Conservation (phyloP, 2,797 vertebrate genomes). For the Champsocephalus esox region DNA sequence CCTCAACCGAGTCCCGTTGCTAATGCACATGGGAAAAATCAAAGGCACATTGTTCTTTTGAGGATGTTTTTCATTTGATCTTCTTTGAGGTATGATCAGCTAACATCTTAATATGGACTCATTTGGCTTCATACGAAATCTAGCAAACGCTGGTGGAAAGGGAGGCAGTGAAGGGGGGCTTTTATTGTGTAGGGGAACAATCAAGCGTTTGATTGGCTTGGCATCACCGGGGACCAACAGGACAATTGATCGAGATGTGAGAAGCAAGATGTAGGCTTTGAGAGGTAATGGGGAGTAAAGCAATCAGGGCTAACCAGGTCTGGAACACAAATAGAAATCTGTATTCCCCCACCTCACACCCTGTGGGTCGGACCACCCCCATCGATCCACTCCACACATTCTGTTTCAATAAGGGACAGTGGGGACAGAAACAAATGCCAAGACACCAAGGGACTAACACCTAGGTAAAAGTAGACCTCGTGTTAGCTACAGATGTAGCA, state of each 20-base stretch:
- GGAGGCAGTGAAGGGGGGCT: not conserved
- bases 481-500: not conserved
- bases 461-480: not conserved
- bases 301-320: conserved; percentile 57
- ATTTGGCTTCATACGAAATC: not conserved
- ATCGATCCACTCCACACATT: conserved; percentile 36
- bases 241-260: conserved; percentile 52
- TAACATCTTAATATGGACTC: not conserved
- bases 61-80: conserved; percentile 6
- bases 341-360: conserved; percentile 28
- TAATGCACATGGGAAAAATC: conserved; percentile 46
- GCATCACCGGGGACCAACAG: conserved; percentile 20
- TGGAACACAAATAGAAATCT: conserved; percentile 47
- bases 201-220: conserved; percentile 10
- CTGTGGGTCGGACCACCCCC: conserved; percentile 27
- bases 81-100: conserved; percentile 11
- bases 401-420: conserved; percentile 37
- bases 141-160: not conserved
- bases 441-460: conserved; percentile 10
- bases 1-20: conserved; percentile 41
- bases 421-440: conserved; percentile 40
- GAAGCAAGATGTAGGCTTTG: conserved; percentile 31
- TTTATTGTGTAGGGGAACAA: conserved; percentile 13
- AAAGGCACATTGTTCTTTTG: conserved; percentile 11
- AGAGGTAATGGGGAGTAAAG: conserved; percentile 53